Percentiles rank a stretch among this genome's conserved stretches.
Evolutionary conservation across 92 coral and sea anemone species (phyloP).

Genomic region (Porites rus): DNA sequence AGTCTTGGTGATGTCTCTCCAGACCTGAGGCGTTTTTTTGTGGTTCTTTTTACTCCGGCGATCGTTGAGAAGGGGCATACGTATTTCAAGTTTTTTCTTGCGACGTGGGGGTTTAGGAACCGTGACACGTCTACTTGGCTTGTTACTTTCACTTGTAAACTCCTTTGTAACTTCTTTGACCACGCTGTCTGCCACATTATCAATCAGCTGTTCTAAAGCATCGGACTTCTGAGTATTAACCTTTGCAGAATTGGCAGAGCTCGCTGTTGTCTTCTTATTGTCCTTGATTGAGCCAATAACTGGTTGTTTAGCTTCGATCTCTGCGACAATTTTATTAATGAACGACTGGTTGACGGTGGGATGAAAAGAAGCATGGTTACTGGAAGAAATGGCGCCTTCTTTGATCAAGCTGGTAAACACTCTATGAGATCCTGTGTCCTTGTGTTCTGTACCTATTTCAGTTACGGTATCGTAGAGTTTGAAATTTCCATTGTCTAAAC

Average conservation of each 20-base stretch:
- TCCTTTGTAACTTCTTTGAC: constrained; percentile 43
- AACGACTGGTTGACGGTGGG: constrained; percentile 44
- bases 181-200: constrained; percentile 45
- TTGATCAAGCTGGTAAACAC: background rate
- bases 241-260: background rate
- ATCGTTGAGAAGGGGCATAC: constrained; percentile 1
- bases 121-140: constrained; percentile 24
- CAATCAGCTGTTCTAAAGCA: constrained; percentile 24
- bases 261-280: background rate
- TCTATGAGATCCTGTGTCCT: background rate
- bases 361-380: constrained; percentile 15
- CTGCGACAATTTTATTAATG: constrained; percentile 38
- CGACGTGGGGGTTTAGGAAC: constrained; percentile 21
- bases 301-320: constrained; percentile 31
- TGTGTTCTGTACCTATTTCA: background rate
- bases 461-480: background rate
- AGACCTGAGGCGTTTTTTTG: background rate
- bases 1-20: background rate
- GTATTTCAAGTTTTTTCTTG: background rate
- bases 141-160: background rate
- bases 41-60: background rate
- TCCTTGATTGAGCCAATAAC: background rate
- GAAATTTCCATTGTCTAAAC: background rate
- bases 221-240: background rate
- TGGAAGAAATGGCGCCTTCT: constrained; percentile 5